Percentiles rank a stretch among this genome's conserved stretches.
Conservation (phyloP, 1,140 invertebrate genomes). For the roundworm (Caenorhabditis elegans) region WBcel235 BX284606.5:9769001-9769500, state of each 20-base stretch:
- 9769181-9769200: conserved; percentile 8
- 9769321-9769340: not conserved
- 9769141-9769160: not conserved
- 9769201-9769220: not conserved
- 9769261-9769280: conserved; percentile 12
- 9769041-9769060: no score
- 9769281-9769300: conserved; percentile 1
- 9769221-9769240: conserved; percentile 8
- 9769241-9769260: conserved; percentile 24
- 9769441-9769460: conserved; percentile 6
- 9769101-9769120: no score
- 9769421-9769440: no score
- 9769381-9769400: not conserved
- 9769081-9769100: no score
- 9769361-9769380: not conserved
- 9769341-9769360: not conserved
- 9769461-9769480: not conserved
- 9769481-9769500: not conserved
- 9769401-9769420: no score
- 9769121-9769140: no score
- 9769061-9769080: no score
- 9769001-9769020: no score
- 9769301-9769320: conserved; percentile 23
- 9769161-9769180: not conserved
- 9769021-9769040: no score